These are phyloP conservation scores for Colius striatus DNA, from an alignment of 2,113 vertebrate genomes.

Conservation along the genomic window DNA sequence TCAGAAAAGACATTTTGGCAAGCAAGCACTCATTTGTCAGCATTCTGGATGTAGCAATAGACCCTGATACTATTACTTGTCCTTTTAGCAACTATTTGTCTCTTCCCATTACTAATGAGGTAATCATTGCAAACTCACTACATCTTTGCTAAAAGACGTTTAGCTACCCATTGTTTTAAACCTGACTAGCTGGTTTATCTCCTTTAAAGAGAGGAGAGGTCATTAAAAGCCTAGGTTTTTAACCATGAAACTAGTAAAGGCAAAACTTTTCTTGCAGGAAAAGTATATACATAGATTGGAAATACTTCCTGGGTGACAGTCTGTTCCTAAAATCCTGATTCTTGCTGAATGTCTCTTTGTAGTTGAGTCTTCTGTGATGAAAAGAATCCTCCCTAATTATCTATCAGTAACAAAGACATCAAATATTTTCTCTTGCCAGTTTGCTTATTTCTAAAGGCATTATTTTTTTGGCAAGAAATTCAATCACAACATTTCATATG, in stretches of 20 bases:
- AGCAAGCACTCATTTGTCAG: not conserved
- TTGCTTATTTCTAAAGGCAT: not conserved
- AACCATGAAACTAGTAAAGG: not conserved
- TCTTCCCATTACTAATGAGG: not conserved
- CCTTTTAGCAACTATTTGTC: not conserved
- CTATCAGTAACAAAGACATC: not conserved
- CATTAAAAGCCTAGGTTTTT: not conserved
- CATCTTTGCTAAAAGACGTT: not conserved
- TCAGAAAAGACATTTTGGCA: not conserved
- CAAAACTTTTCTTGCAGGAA: not conserved
- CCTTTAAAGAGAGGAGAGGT: not conserved
- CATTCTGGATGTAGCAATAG: not conserved
- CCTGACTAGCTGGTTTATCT: not conserved
- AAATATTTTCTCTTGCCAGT: not conserved
- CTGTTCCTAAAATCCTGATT: not conserved
- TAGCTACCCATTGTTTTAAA: not conserved
- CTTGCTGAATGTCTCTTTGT: not conserved
- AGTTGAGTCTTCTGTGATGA: not conserved
- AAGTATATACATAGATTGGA: not conserved
- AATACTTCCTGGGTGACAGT: not conserved
- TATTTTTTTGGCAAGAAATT: not conserved
- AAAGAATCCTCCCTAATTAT: not conserved
- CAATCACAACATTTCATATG: not conserved
- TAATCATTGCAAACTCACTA: not conserved
- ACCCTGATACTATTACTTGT: not conserved